Base-by-base conservation (phyloP, 2,113 vertebrate species). In the Penelope pileata region DNA sequence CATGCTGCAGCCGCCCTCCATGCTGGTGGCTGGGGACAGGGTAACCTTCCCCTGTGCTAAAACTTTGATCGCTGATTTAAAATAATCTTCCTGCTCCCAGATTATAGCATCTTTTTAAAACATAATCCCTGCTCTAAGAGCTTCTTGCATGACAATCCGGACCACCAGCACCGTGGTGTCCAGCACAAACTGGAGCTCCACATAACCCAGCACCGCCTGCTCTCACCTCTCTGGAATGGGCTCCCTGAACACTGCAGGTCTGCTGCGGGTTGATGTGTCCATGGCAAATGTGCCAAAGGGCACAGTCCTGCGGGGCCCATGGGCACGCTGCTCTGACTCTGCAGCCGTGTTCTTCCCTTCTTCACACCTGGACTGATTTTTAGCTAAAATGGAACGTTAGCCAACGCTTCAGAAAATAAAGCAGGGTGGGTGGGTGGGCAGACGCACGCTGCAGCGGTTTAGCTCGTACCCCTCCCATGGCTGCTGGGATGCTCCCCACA, bases 251-350 rank as follows among this genome's bases (percentile, higher is more conserved):
- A 54, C 43, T 1, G 0, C 10, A 5, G 7, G 22, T 77, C 36
- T 59, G 0, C 16, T 23, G 48, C 72, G 32, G 36, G 38, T 40
- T 40, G 27, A 68, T 68, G 17, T 0, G 0, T 51, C 26, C 26
- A 36, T 9, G 19, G 32, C 54, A 77, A 83, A 51, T 42, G 18
- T 14, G 43, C 38, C 7, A 30, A 30, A 11, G 13, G 19, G 5
- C 54, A 29, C 15, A 21, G 13, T 5, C 60, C 5, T 56, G 14
- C n/a, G 32, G 43, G 21, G 43, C 5, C 1, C 13, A 38, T 27
- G 15, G 15, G 23, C 36, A 17, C 15, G 36, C 64, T 42, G 22
- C 34, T 77, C 27, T 67, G 34, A 48, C 23, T 43, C 56, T 86
- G 54, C 15, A 54, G 13, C 30, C 42, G 10, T 29, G 5, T 16